These are phyloP conservation scores for Aphelinus atriplicis DNA, from an alignment of 1,140 invertebrate genomes.

Conservation along the genomic window DNA sequence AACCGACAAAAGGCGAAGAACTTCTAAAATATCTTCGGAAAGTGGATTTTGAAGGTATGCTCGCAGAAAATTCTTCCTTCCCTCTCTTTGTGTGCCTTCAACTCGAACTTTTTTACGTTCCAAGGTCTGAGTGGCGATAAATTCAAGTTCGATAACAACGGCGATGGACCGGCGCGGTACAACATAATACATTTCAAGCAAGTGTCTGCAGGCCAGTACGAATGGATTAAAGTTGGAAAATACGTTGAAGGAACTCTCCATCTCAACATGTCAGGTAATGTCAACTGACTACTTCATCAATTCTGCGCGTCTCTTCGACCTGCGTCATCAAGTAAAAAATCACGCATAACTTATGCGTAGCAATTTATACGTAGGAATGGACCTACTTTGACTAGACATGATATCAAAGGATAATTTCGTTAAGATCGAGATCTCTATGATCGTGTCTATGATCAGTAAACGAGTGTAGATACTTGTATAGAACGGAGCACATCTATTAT, in stretches of 20 bases:
- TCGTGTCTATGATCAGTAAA: no score
- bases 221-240: conserved; percentile 88
- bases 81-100: background rate
- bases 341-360: no score
- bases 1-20: conserved; percentile 84
- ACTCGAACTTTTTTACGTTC: background rate
- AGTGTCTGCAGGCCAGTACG: conserved; percentile 75
- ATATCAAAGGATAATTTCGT: no score
- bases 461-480: no score
- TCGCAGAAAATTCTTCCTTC: conserved; percentile 44
- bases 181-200: conserved; percentile 96
- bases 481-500: no score
- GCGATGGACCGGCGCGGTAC: conserved; percentile 93
- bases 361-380: no score
- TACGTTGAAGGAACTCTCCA: conserved; percentile 81
- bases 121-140: conserved; percentile 86
- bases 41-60: conserved; percentile 83
- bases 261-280: conserved; percentile 80
- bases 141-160: conserved; percentile 89
- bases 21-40: conserved; percentile 84
- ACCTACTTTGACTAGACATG: no score
- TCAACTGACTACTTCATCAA: no score
- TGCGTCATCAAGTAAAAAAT: no score
- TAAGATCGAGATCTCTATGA: no score
- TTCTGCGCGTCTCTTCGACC: no score